Evolutionary conservation across 2,113 vertebrate species (phyloP).

Genomic region (Protobothrops flavoviridis): DNA sequence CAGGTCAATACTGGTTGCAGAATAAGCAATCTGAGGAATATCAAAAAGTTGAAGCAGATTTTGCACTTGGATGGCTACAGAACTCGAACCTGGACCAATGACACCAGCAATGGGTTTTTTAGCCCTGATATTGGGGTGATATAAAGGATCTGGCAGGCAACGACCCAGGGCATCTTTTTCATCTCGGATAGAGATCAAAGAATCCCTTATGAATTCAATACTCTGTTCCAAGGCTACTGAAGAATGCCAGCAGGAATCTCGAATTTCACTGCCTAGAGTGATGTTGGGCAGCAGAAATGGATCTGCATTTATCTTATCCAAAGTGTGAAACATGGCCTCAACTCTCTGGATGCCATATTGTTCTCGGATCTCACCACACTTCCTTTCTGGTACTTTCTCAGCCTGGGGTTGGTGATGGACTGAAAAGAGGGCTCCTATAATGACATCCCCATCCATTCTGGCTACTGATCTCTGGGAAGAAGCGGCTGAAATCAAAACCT

Average conservation of each 20-base stretch:
- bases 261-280: constrained; percentile 95
- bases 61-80: constrained; percentile 98
- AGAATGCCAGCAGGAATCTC: constrained; percentile 98
- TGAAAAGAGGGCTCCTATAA: constrained; percentile 97
- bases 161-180: constrained; percentile 89
- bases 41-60: constrained; percentile 97
- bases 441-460: constrained; percentile 96
- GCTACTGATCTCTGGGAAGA: constrained; percentile 87
- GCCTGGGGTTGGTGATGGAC: constrained; percentile 97
- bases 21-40: constrained; percentile 98
- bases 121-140: constrained; percentile 75
- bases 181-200: constrained; percentile 94
- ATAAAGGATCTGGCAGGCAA: constrained; percentile 86
- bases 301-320: constrained; percentile 96
- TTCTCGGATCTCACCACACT: constrained; percentile 96
- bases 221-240: constrained; percentile 98
- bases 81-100: constrained; percentile 98
- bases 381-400: constrained; percentile 93
- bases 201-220: constrained; percentile 98
- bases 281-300: constrained; percentile 91
- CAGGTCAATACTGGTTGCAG: constrained; percentile 95
- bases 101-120: constrained; percentile 97
- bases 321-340: constrained; percentile 97
- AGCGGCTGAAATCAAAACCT: constrained; percentile 73
- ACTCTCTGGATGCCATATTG: constrained; percentile 98